Evolutionary conservation across 1,140 invertebrate species (phyloP), one percentile per base, ranked within the genome.

Genomic region (Drosophila lacteicornis): DNA sequence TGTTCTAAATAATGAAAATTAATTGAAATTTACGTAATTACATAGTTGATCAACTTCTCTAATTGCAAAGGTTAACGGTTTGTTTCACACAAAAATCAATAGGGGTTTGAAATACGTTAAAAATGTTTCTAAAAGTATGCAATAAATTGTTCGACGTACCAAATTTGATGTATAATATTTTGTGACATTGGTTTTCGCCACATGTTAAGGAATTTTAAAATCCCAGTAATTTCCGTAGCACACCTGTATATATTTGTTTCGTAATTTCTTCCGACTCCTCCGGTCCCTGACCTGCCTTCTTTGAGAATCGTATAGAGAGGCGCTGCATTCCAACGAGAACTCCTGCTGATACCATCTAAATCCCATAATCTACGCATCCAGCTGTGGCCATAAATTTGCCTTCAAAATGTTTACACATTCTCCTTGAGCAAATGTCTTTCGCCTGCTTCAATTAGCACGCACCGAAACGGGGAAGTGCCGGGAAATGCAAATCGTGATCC

Each of bases 371-470:
- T 42, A 38, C n/a, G 25, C 27, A 27, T 36, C 27, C 69, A 71
- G 67, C 69, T 59, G 66, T 40, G 50, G 38, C 45, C 65, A 50
- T 59, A 51, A 70, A 71, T 73, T 70, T 59, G 66, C 38, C 38
- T 59, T 50, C 46, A n/a, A 69, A 71, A 70, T 71, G 65, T 69
- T 70, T 70, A 68, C 63, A 68, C 63, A 70, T 55, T 22, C 43
- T 53, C 55, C 57, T 47, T 43, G 38, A n/a, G 66, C 65, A 49
- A 71, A 69, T 43, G 61, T 22, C 61, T 66, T 78, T 50, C 46
- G 57, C 60, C 33, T 42, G 68, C 68, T 71, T 42, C 42, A 71
- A 71, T 71, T 71, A 71, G 50, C 65, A 70, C 50, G 43, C 43
- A 71, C 43, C 40, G 38, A 36, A 65, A 68, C 27, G 40, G 45